Percentiles rank a stretch among this genome's conserved stretches.
These are phyloP conservation scores for Callopanchax toddi DNA, from an alignment of 2,113 vertebrate species.

Conservation along the genomic window DNA sequence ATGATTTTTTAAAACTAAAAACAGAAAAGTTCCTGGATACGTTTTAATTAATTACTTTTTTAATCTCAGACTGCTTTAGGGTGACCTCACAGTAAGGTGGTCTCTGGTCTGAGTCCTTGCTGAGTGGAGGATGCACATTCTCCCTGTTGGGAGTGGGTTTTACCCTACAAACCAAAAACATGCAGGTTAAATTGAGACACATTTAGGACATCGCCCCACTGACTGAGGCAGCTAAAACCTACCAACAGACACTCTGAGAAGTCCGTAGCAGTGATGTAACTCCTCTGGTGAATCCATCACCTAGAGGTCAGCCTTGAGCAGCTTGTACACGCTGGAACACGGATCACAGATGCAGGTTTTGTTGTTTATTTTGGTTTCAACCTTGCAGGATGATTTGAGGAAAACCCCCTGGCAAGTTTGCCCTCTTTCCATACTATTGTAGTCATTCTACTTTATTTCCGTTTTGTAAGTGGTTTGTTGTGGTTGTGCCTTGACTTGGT, in stretches of 20 bases:
- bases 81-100: too few relatives aligned
- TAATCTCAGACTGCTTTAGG: too few relatives aligned
- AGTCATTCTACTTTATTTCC: slow-evolving; percentile 68
- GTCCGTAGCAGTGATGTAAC: slow-evolving; percentile 22
- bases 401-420: slow-evolving; percentile 61
- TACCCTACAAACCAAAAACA: too few relatives aligned
- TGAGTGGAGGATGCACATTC: too few relatives aligned
- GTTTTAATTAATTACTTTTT: too few relatives aligned
- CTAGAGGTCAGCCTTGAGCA: neutral
- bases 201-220: too few relatives aligned
- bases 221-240: too few relatives aligned
- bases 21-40: too few relatives aligned
- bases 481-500: slow-evolving; percentile 54
- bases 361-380: slow-evolving; percentile 40
- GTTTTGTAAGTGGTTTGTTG: slow-evolving; percentile 73
- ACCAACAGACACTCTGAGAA: slow-evolving; percentile 34
- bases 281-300: slow-evolving; percentile 14
- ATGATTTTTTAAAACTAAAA: too few relatives aligned
- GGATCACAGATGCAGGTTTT: slow-evolving; percentile 21
- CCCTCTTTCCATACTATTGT: slow-evolving; percentile 64
- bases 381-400: slow-evolving; percentile 66
- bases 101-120: too few relatives aligned
- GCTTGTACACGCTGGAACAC: slow-evolving; percentile 9
- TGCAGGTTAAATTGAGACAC: too few relatives aligned
- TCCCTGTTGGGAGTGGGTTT: too few relatives aligned